Evolutionary conservation across 2,113 vertebrate species (phyloP), one percentile per base, ranked within the genome.

Genomic region (Morone saxatilis): DNA sequence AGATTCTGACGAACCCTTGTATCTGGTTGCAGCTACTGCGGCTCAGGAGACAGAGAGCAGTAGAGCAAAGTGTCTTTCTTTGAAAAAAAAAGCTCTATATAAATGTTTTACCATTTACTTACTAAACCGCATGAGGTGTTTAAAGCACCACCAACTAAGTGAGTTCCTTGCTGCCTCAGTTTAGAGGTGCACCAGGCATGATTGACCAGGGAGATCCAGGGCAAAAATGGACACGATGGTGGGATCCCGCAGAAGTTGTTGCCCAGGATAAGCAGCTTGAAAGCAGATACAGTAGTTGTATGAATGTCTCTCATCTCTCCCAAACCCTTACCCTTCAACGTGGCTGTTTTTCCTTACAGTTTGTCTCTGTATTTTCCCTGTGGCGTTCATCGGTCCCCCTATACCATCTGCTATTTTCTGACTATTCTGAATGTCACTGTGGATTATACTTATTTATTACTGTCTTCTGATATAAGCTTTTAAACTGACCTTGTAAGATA

Each of bases 381-480:
- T 31, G 38, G 25, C 43, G 5, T 9, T 60, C 36, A 56, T 73
- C 45, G 57, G 50, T 2, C 70, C 57, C 17, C 57, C 67, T 13
- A n/a, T 45, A 31, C 38, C 67, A 75, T 48, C 66, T 85, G 68
- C 68, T 74, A 51, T 47, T 51, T 41, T 41, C 12, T 57, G 51
- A 36, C 17, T 62, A 5, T 13, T 76, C 51, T 66, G 13, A 73
- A 66, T 57, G 25, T 68, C 22, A 6, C 68, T 36, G 41, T 59
- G 48, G 67, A 62, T 74, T 43, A 59, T 25, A 63, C 8, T 45
- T 36, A 45, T 1, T 20, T 40, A 62, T 43, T 69, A 43, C 79
- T 38, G 43, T 60, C 69, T 5, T 71, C 0, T 31, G 41, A 72
- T 19, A 12, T 38, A 17, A 14, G 38, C 36, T 9, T 73, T 56